Conservation (phyloP, 1,140 invertebrate genomes). For the Oryctes rhinoceros region DNA sequence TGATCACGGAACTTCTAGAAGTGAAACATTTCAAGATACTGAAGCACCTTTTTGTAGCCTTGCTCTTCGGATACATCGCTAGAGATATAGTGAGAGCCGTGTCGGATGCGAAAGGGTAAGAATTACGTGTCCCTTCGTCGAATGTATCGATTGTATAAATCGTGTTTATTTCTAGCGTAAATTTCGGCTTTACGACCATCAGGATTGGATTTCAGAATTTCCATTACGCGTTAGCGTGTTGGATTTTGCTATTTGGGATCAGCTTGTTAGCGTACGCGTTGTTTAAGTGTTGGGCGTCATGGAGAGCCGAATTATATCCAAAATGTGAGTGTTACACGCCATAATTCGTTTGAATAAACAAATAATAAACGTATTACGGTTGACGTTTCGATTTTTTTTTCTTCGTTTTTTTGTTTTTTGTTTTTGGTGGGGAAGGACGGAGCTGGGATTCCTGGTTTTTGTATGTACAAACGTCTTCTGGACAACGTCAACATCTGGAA, state of each 20-base stretch:
- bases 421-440: no score
- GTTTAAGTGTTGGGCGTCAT: constrained; percentile 67
- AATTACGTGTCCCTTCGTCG: no score
- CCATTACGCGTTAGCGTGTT: constrained; percentile 64
- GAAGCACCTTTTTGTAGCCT: constrained; percentile 83
- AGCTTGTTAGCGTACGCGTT: constrained; percentile 64
- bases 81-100: constrained; percentile 58
- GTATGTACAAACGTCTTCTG: no score
- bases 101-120: neutral
- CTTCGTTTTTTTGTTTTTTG: no score
- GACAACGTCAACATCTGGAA: no score
- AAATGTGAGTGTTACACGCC: constrained; percentile 57
- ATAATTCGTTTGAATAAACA: no score
- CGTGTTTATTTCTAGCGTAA: constrained; percentile 60
- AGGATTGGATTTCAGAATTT: constrained; percentile 67
- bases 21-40: constrained; percentile 82
- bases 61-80: constrained; percentile 76
- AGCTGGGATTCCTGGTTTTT: no score
- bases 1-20: constrained; percentile 80
- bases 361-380: neutral
- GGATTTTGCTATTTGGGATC: constrained; percentile 65
- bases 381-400: neutral
- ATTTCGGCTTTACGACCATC: constrained; percentile 67
- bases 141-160: neutral
- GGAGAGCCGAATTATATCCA: constrained; percentile 51